A percentile compares a stretch with the other conserved stretches of the same genome.
phyloP scores from a whole-genome alignment of 2,888 invertebrate genomes.

The Prosapia bicincta region DNA sequence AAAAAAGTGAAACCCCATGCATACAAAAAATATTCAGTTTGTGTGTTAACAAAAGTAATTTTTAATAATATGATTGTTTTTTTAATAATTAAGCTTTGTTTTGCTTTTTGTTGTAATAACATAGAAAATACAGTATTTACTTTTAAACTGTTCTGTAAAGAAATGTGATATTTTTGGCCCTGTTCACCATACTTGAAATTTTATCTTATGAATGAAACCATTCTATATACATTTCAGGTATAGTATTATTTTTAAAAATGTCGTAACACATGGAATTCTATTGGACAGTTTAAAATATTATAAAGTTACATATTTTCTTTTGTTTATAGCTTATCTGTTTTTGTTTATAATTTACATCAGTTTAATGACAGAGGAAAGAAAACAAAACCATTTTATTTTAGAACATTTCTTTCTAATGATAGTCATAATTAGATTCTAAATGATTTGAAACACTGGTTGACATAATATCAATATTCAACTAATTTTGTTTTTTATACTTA shows the following conservation, averaged over 20 bases:
- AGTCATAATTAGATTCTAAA: not conserved
- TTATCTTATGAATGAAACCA: not conserved
- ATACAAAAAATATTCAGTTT: not conserved
- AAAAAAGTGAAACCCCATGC: not conserved
- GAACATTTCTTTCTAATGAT: not conserved
- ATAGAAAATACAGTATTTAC: not conserved
- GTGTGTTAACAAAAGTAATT: not conserved
- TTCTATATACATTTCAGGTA: too few species aligned
- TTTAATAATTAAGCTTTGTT: not conserved
- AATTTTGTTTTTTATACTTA: not conserved
- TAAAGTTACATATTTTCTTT: not conserved
- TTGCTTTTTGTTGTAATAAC: not conserved
- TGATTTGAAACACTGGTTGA: not conserved
- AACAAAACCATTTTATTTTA: not conserved
- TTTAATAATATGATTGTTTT: not conserved
- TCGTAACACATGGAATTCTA: too few species aligned
- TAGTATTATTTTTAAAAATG: too few species aligned
- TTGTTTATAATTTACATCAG: not conserved
- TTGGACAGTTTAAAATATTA: not conserved
- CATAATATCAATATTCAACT: not conserved
- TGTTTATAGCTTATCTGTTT: not conserved
- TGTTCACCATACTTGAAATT: not conserved
- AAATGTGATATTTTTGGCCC: not conserved
- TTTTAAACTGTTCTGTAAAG: not conserved
- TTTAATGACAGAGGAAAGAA: not conserved